Conservation (phyloP, 2,888 invertebrate species). For the Meganola albula region DNA sequence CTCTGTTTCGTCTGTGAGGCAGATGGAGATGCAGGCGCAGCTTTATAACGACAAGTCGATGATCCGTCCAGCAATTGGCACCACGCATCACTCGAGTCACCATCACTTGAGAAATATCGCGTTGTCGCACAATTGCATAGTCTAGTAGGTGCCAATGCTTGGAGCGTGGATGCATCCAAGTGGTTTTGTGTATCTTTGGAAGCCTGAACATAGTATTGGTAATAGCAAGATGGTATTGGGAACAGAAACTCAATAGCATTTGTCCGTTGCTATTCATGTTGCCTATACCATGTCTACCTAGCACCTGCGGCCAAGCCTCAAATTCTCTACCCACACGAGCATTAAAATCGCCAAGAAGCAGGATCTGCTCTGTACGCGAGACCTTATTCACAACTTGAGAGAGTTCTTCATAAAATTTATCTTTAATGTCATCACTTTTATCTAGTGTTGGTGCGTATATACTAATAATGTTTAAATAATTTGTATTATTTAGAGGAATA, state of each 20-base stretch:
- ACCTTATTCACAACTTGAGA: not conserved
- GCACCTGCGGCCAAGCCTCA: conserved; percentile 17
- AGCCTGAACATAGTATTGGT: conserved; percentile 27
- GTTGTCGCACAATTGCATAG: not conserved
- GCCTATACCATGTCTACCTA: conserved; percentile 28
- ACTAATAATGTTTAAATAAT: not conserved
- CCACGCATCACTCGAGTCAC: not conserved
- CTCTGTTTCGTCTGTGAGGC: not conserved
- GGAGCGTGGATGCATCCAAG: conserved; percentile 31
- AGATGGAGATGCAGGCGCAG: not conserved
- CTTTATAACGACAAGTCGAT: not conserved
- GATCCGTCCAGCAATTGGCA: not conserved
- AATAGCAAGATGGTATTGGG: conserved; percentile 17
- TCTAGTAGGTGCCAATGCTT: conserved; percentile 27
- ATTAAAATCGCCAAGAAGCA: not conserved
- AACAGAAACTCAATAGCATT: conserved; percentile 21
- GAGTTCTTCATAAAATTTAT: not conserved
- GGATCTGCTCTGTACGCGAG: not conserved
- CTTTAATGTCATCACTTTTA: not conserved
- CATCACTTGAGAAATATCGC: not conserved
- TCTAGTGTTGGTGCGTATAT: not conserved
- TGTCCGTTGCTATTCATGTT: conserved; percentile 28
- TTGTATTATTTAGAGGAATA: not conserved
- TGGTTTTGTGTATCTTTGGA: conserved; percentile 23
- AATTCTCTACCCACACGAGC: conserved; percentile 8